phyloP scores from a whole-genome alignment of 37 sponge, comb jelly and placozoan species.

The Amphimedon queenslandica region DNA sequence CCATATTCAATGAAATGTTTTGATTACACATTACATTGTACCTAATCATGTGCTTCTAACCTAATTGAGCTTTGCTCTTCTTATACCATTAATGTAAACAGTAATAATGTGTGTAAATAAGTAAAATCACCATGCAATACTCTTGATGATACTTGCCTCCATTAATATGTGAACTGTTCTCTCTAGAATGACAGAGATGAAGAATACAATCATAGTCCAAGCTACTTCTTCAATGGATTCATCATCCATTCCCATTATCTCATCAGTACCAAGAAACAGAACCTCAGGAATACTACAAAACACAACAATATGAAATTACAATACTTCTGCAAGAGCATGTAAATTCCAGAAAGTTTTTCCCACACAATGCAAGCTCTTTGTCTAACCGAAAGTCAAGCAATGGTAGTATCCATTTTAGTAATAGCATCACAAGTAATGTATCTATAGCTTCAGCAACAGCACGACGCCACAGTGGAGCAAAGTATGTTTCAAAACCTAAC shows the following conservation, averaged over 20 bases:
- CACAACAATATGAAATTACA: no score
- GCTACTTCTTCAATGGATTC: constrained; percentile 23
- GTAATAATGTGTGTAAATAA: no score
- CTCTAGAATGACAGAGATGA: constrained; percentile 37
- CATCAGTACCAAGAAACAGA: constrained; percentile 37
- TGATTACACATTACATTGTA: no score
- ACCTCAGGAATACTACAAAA: constrained; percentile 44
- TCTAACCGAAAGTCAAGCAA: constrained; percentile 45
- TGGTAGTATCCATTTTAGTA: constrained; percentile 37
- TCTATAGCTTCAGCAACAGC: constrained; percentile 52
- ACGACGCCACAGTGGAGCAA: constrained; percentile 49
- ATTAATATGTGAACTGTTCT: constrained; percentile 18
- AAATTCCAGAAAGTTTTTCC: no score
- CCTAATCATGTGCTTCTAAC: no score
- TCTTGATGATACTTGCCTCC: constrained; percentile 26
- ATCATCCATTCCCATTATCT: constrained; percentile 20
- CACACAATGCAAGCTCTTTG: no score
- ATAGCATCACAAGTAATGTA: constrained; percentile 13
- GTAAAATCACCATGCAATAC: no score
- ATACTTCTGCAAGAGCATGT: no score
- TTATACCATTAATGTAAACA: no score
- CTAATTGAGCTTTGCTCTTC: no score
- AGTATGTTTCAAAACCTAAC: constrained; percentile 40
- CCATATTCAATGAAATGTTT: no score
- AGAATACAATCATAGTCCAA: constrained; percentile 21